Percentiles rank a stretch among this genome's conserved stretches.
phyloP scores from a whole-genome alignment of 2,113 vertebrate genomes.

The Barnardius zonarius region DNA sequence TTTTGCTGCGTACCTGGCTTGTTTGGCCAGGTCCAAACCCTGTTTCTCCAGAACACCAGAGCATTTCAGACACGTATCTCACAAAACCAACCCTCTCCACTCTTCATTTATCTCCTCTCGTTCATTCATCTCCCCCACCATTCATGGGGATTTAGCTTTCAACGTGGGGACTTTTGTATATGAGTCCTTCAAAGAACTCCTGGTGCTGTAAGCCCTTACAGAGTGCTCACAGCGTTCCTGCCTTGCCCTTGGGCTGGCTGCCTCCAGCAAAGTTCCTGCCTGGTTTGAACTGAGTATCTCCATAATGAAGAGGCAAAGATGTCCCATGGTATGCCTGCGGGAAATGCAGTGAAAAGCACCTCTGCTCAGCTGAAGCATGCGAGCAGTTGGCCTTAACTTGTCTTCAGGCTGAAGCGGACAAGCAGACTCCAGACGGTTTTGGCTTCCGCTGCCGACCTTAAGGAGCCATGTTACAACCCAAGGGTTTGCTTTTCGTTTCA shows the following conservation, averaged over 20 bases:
- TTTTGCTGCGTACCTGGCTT: background rate
- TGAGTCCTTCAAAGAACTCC: background rate
- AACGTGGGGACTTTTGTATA: fast-evolving
- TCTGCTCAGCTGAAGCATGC: background rate
- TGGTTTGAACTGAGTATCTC: background rate
- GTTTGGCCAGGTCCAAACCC: background rate
- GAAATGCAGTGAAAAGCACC: fast-evolving
- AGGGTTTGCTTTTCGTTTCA: background rate
- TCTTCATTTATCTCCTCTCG: background rate
- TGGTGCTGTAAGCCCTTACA: background rate
- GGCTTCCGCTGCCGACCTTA: background rate
- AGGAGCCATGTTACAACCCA: background rate
- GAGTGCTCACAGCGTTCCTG: background rate
- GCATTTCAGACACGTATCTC: background rate
- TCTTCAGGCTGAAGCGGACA: background rate
- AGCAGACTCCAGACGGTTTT: background rate
- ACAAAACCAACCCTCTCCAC: background rate
- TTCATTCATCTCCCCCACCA: background rate
- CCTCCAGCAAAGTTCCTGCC: background rate
- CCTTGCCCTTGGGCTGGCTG: fast-evolving
- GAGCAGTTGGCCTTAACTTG: background rate
- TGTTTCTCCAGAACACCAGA: background rate
- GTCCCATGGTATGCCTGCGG: fast-evolving
- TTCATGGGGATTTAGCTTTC: background rate
- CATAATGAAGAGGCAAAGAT: background rate